phyloP scores from a whole-genome alignment of 2,888 invertebrate genomes.

The Eristalinus sepulchralis region DNA sequence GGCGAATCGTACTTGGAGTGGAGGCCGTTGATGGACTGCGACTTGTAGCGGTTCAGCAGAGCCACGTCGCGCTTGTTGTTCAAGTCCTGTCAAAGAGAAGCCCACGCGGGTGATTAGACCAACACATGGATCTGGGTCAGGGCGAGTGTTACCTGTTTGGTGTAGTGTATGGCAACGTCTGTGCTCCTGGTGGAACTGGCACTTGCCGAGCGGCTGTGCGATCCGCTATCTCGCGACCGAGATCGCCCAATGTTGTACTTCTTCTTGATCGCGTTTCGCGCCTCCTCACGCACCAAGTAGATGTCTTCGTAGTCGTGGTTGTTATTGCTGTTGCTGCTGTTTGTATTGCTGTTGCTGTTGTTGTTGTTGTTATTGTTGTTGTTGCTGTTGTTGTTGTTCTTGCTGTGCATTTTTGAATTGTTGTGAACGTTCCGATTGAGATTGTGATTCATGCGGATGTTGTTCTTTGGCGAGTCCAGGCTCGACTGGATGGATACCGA shows the following conservation, averaged over 20 bases:
- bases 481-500: conserved; percentile 84
- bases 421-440: conserved; percentile 73
- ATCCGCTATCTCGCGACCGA: conserved; percentile 86
- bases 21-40: conserved; percentile 78
- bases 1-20: conserved; percentile 78
- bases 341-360: conserved; percentile 68
- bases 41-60: conserved; percentile 78
- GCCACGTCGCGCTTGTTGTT: conserved; percentile 78
- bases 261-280: conserved; percentile 76
- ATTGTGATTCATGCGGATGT: conserved; percentile 75
- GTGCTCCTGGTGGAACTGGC: conserved; percentile 82
- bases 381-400: conserved; percentile 67
- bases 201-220: conserved; percentile 88
- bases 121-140: conserved; percentile 54
- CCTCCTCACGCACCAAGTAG: conserved; percentile 86
- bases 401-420: conserved; percentile 63
- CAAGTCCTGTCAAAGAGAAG: conserved; percentile 74
- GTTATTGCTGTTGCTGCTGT: conserved; percentile 70
- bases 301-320: conserved; percentile 91
- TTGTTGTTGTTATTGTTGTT: conserved; percentile 48
- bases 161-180: conserved; percentile 80
- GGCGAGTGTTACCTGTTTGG: conserved; percentile 77
- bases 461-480: conserved; percentile 78
- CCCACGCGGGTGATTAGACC: background rate
- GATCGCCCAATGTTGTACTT: conserved; percentile 81